Base-by-base conservation (phyloP, 2,113 vertebrate genomes). In the Sturnira hondurensis region DNA sequence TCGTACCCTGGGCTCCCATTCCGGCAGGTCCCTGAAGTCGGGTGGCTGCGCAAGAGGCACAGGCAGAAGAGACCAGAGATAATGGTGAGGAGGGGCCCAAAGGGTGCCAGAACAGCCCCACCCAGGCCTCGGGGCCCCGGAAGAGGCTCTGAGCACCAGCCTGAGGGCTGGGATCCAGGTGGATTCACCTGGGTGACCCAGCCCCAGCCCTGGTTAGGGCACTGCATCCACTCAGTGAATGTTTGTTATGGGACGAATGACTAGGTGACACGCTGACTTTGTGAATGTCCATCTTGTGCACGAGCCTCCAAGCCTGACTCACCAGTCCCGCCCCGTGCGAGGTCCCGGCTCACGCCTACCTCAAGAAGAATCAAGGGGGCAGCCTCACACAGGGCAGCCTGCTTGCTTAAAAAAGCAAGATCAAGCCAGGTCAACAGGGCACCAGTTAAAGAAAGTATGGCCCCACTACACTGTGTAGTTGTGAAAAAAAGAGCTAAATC, bases 11-110 rank as follows among this genome's bases (percentile, higher is more conserved):
- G 97, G 98, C 97, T 98, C 97, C 98, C 88, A 98, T 96, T 94
- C 98, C 89, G 96, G 98, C 97, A 98, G 98, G 96, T 99, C 99
- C 99, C 99, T 99, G 99, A 98, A 99, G 98, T 99, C 99, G 98
- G 99, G 98, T 96, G 99, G 99, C 99, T 99, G 99, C 98, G 99
- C 99, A 98, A 99, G 99, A 99, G 99, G 99, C 98, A 99, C 98
- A 98, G 99, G 99, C 99, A 99, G 99, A 99, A 99, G 99, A 99
- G 98, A 99, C 98, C n/a, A 97, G 78, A 89, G 68, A 92, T 91
- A 86, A 96, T 74, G 38, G 68, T 98, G 98, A 97, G 97, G 98
- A 98, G 98, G 97, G 97, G 96, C 94, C 97, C 80, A 50, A 97
- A 95, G 97, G 96, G 95, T 97, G 96, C 96, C 94, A 98, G 96